These are phyloP conservation scores for Macrotus californicus DNA, from an alignment of 2,113 vertebrate genomes.

Conservation along the genomic window DNA sequence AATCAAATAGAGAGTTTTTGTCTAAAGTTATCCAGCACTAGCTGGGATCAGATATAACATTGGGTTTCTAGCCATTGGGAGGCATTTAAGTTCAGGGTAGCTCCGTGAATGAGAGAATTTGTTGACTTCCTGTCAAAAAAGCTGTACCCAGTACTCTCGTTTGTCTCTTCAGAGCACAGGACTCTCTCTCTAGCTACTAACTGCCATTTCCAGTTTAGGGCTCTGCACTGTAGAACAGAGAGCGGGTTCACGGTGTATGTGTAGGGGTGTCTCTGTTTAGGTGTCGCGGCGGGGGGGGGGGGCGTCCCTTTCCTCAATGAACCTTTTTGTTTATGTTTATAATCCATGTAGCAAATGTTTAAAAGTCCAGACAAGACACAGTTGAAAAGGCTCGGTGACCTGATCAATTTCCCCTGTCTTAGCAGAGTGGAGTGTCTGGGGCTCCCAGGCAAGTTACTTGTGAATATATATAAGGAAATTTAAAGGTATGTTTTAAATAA, in stretches of 20 bases:
- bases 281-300: not conserved
- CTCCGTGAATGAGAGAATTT: not conserved
- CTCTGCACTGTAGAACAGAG: not conserved
- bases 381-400: not conserved
- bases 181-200: not conserved
- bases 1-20: not conserved
- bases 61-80: not conserved
- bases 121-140: not conserved
- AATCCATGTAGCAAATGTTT: slow-evolving; percentile 26
- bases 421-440: not conserved
- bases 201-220: not conserved
- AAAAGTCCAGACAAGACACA: not conserved
- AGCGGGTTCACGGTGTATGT: not conserved
- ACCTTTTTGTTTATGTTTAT: slow-evolving; percentile 1
- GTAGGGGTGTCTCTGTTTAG: not conserved
- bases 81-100: not conserved
- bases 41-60: not conserved
- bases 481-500: slow-evolving; percentile 72
- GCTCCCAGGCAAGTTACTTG: slow-evolving; percentile 10
- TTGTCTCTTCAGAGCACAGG: not conserved
- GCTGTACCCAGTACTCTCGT: not conserved
- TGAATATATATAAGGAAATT: slow-evolving; percentile 44
- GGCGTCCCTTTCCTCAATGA: not conserved
- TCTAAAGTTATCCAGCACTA: not conserved
- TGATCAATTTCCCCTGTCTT: not conserved